Conservation (phyloP, 2,113 vertebrate genomes). For the Neodon shergylaensis region DNA sequence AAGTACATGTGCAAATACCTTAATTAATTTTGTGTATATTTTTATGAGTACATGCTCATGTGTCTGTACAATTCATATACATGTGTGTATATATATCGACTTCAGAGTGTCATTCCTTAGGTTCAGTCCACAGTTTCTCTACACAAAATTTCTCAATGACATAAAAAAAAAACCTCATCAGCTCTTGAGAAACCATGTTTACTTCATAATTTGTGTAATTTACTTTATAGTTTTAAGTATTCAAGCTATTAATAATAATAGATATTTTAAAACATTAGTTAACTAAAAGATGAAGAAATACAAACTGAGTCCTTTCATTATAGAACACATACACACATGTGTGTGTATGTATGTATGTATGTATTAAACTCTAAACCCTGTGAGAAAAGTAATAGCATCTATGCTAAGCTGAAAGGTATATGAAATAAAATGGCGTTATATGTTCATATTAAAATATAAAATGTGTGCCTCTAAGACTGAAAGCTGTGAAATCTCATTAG, state of each 20-base stretch:
- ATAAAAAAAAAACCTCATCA: too few species aligned
- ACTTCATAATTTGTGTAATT: background rate
- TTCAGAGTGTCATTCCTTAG: background rate
- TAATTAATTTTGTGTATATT: background rate
- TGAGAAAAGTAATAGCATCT: background rate
- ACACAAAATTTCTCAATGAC: background rate
- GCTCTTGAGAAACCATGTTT: background rate
- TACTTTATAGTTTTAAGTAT: background rate
- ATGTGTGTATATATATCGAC: accelerated
- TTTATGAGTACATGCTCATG: background rate
- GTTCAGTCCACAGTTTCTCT: too few species aligned
- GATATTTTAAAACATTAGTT: background rate
- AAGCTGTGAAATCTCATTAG: background rate
- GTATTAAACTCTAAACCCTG: background rate
- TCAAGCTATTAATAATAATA: background rate
- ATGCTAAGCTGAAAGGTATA: background rate
- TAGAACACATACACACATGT: background rate
- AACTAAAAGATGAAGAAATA: background rate
- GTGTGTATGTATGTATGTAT: background rate
- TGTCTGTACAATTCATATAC: too few species aligned
- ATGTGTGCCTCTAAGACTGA: background rate
- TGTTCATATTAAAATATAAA: background rate
- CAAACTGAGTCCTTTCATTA: background rate
- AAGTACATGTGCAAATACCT: background rate
- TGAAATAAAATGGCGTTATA: background rate